phyloP scores from a whole-genome alignment of 2,888 invertebrate genomes.

The Bimastos eiseni region DNA sequence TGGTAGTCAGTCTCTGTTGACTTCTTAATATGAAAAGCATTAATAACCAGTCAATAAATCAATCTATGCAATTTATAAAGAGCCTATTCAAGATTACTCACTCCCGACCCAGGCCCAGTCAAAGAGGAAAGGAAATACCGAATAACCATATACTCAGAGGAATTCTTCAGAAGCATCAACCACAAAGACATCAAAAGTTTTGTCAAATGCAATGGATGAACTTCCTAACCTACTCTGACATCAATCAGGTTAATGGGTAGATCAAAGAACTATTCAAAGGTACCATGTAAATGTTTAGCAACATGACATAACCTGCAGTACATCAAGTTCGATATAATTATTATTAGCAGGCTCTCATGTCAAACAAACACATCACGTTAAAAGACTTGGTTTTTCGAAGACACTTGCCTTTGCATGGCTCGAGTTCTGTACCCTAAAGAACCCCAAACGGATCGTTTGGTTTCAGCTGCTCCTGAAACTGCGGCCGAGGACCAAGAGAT shows the following conservation, averaged over 20 bases:
- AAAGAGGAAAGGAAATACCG: too few species aligned
- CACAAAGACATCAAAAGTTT: neutral
- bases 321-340: neutral
- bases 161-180: neutral
- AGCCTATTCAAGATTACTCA: too few species aligned
- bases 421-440: neutral
- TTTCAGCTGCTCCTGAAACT: constrained; percentile 9
- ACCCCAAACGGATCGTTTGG: constrained; percentile 9
- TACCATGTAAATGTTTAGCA: neutral
- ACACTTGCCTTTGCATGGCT: neutral
- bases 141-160: neutral
- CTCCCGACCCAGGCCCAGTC: too few species aligned
- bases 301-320: neutral
- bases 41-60: too few species aligned
- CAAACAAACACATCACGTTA: neutral
- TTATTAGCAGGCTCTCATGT: neutral
- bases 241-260: neutral
- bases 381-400: neutral
- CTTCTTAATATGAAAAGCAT: too few species aligned
- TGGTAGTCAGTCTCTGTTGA: too few species aligned
- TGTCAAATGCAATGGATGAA: neutral
- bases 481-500: neutral
- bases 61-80: too few species aligned
- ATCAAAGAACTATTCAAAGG: neutral
- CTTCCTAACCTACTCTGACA: neutral